These are phyloP conservation scores for Nasonia longicornis DNA, from an alignment of 1,140 invertebrate species.

Conservation along the genomic window DNA sequence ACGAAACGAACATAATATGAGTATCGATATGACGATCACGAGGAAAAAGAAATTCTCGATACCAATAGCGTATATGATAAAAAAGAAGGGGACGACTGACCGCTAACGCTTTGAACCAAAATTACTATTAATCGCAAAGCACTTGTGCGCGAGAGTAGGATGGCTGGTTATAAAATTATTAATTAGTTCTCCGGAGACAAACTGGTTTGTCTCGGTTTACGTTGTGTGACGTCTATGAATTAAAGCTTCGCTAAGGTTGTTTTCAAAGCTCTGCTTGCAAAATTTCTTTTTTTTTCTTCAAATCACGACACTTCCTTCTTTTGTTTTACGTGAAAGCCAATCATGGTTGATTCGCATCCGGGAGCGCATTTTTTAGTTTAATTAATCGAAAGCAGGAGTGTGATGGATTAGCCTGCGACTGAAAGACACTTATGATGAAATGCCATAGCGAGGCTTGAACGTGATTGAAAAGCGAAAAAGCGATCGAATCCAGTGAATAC, in stretches of 20 bases:
- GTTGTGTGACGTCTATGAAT: not conserved
- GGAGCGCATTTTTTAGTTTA: not conserved
- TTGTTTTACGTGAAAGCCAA: not conserved
- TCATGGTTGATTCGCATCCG: not conserved
- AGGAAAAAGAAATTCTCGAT: not conserved
- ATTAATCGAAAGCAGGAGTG: not conserved
- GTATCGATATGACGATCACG: slow-evolving; percentile 40
- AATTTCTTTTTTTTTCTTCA: too few species aligned
- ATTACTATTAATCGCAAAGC: slow-evolving; percentile 48
- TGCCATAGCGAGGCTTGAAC: slow-evolving; percentile 7
- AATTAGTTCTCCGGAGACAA: slow-evolving; percentile 25
- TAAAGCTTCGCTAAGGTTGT: not conserved
- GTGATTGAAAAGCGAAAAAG: slow-evolving; percentile 15
- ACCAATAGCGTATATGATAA: not conserved
- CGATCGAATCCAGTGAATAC: not conserved
- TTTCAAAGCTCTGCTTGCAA: not conserved
- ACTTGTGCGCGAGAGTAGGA: not conserved
- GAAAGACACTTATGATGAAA: slow-evolving; percentile 8
- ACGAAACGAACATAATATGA: not conserved
- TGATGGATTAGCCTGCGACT: not conserved
- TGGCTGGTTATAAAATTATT: slow-evolving; percentile 21
- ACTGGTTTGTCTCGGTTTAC: slow-evolving; percentile 25
- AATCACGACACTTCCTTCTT: not conserved
- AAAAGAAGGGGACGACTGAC: slow-evolving; percentile 47
- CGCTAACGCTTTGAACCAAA: slow-evolving; percentile 53